Percentiles rank a stretch among this genome's conserved stretches.
phyloP scores from a whole-genome alignment of 2,113 vertebrate species.

The Chionis minor region DNA sequence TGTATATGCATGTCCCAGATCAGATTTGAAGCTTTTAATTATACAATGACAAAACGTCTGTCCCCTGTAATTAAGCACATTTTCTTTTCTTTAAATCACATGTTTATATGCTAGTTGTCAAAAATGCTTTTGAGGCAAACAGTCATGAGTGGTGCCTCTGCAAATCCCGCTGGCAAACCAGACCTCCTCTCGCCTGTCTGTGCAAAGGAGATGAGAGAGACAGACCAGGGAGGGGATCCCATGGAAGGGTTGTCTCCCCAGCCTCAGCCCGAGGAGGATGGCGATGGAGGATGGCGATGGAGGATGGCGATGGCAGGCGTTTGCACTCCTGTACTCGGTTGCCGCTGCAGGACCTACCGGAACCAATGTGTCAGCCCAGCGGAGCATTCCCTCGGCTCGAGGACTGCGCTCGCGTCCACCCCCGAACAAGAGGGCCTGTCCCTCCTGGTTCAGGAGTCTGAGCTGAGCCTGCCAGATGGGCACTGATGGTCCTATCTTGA shows the following conservation, averaged over 20 bases:
- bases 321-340: neutral
- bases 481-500: neutral
- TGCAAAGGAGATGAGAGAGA: neutral
- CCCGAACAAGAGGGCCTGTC: neutral
- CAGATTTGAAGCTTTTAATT: conserved; percentile 25
- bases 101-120: neutral
- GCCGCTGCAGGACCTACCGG: neutral
- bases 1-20: neutral
- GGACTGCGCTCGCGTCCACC: neutral
- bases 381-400: rapidly evolving
- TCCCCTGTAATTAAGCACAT: conserved; percentile 15
- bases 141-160: neutral
- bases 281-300: neutral
- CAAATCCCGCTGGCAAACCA: neutral
- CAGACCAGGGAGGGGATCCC: neutral
- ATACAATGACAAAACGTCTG: neutral
- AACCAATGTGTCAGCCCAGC: rapidly evolving
- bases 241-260: too few relatives aligned
- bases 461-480: neutral
- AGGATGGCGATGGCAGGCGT: neutral
- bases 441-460: neutral
- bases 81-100: neutral
- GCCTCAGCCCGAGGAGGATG: neutral
- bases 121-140: neutral
- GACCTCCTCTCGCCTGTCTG: neutral